phyloP scores from a whole-genome alignment of 2,113 vertebrate species.

The Shinisaurus crocodilurus region DNA sequence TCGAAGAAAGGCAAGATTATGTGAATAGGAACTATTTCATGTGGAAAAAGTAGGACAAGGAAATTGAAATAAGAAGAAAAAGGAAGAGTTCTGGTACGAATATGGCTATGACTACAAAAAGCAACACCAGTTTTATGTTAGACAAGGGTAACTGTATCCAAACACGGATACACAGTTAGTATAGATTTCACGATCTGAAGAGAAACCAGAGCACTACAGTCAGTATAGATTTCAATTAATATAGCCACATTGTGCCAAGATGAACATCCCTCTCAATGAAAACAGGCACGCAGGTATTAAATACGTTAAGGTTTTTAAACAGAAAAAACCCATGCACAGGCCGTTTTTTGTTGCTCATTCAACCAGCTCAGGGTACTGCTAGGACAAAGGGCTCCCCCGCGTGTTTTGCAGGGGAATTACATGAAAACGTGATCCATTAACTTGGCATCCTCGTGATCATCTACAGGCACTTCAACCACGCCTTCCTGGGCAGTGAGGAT shows the following conservation, averaged over 20 bases:
- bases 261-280: background rate
- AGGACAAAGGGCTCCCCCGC: conserved; percentile 63
- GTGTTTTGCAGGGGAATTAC: conserved; percentile 59
- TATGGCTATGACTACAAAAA: background rate
- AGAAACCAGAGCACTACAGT: no score
- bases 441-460: conserved; percentile 36
- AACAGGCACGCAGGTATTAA: background rate
- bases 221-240: background rate
- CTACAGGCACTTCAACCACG: conserved; percentile 54
- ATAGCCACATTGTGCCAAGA: fast-evolving
- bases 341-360: background rate
- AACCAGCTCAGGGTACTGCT: background rate
- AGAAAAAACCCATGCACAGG: background rate
- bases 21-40: background rate
- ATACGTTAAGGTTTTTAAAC: background rate
- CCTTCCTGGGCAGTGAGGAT: conserved; percentile 63
- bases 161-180: background rate
- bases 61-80: background rate
- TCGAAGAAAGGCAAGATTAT: background rate
- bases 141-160: background rate
- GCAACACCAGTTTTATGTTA: background rate
- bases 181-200: no score
- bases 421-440: conserved; percentile 68
- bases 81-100: background rate
- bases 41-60: background rate